Percentiles rank a stretch among this genome's conserved stretches.
Conservation (phyloP, 2,797 vertebrate species). For the Melanogrammus aeglefinus region DNA sequence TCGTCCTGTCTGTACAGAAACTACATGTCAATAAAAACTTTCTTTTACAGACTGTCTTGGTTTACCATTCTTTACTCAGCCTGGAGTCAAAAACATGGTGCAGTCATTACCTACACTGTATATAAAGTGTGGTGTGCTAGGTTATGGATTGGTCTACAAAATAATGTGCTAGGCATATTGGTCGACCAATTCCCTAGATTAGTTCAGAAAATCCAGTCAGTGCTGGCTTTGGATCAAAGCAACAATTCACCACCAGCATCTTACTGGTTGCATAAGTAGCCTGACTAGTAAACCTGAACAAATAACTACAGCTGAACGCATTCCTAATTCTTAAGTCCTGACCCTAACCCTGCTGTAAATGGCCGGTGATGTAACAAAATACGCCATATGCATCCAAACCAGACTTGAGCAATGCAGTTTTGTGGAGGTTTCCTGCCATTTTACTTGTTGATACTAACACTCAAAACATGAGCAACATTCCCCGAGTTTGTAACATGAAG, state of each 20-base stretch:
- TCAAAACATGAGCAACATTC: background rate
- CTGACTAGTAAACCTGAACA: background rate
- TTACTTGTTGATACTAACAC: background rate
- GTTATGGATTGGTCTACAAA: background rate
- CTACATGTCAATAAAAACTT: constrained; percentile 53
- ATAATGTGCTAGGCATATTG: background rate
- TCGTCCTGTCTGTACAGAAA: constrained; percentile 58
- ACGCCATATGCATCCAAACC: background rate
- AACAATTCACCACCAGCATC: background rate
- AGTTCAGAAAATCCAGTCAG: background rate
- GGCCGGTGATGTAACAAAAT: background rate
- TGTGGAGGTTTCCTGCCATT: background rate
- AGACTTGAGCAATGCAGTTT: background rate
- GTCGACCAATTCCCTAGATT: background rate
- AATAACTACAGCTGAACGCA: background rate
- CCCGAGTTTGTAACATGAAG: background rate
- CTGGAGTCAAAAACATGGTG: background rate
- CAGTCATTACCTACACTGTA: constrained; percentile 13
- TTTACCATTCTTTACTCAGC: background rate
- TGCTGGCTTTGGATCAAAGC: background rate
- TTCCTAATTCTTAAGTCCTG: background rate
- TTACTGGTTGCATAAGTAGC: background rate
- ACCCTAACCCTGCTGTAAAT: no score
- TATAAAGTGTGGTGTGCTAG: constrained; percentile 24
- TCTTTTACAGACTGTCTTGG: background rate